Percentiles rank a stretch among this genome's conserved stretches.
phyloP scores from a whole-genome alignment of 2,113 vertebrate genomes.

The Sander lucioperca region DNA sequence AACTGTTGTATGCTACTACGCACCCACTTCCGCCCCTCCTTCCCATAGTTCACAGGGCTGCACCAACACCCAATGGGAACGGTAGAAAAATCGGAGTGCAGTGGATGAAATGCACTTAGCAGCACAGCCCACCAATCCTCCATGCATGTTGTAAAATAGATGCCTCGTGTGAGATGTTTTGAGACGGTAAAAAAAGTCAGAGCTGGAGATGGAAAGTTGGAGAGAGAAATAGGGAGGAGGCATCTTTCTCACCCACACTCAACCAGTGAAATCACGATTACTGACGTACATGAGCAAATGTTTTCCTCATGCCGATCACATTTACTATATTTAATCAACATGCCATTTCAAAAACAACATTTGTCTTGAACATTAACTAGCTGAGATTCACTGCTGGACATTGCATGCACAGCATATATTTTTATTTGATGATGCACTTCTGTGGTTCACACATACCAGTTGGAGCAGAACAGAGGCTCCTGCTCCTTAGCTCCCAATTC shows the following conservation, averaged over 20 bases:
- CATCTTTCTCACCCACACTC: background rate
- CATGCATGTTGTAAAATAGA: conserved; percentile 32
- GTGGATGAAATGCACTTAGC: conserved; percentile 38
- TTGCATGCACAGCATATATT: too few relatives aligned
- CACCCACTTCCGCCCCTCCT: conserved; percentile 34
- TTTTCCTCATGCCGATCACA: background rate
- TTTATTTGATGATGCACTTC: background rate
- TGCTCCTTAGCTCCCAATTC: conserved; percentile 20
- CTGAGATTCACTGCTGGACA: background rate
- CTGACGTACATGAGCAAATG: background rate
- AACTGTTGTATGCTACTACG: conserved; percentile 7
- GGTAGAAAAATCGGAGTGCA: conserved; percentile 39
- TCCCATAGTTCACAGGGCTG: background rate
- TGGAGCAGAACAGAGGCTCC: background rate
- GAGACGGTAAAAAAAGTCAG: conserved; percentile 4
- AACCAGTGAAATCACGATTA: background rate
- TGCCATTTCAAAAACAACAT: background rate
- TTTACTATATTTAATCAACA: background rate
- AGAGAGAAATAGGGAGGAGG: background rate
- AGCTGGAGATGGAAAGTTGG: background rate
- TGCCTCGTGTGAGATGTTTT: conserved; percentile 12
- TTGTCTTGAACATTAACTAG: background rate
- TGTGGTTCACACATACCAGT: background rate
- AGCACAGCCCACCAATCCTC: background rate
- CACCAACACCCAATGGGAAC: conserved; percentile 29